Percentiles rank a stretch among this genome's conserved stretches.
Evolutionary conservation across 2,888 invertebrate genomes (phyloP).

Genomic region (Pseudoips prasinana): DNA sequence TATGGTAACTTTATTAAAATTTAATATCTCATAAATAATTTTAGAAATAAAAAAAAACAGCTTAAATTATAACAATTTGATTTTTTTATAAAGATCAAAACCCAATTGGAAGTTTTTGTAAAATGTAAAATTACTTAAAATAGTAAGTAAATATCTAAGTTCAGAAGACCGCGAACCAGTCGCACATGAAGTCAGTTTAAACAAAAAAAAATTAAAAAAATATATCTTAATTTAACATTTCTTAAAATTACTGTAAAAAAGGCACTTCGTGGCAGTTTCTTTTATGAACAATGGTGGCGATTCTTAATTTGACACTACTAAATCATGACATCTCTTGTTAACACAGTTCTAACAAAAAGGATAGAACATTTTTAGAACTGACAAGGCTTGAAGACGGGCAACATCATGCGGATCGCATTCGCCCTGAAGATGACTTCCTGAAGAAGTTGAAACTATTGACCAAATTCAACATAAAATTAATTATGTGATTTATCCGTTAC

Average conservation of each 20-base stretch:
- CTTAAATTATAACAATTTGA: conserved; percentile 54
- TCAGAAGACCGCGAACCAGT: conserved; percentile 69
- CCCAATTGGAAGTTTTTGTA: conserved; percentile 29
- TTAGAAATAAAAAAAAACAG: conserved; percentile 61
- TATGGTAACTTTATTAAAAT: conserved; percentile 78
- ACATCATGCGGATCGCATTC: no score
- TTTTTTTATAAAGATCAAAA: conserved; percentile 34
- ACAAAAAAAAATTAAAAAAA: conserved; percentile 35
- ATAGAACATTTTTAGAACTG: no score
- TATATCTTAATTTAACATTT: conserved; percentile 43
- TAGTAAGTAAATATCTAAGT: conserved; percentile 46
- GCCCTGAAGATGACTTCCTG: no score
- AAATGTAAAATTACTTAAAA: conserved; percentile 35
- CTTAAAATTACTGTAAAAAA: conserved; percentile 64
- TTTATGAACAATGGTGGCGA: conserved; percentile 46
- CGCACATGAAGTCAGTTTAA: conserved; percentile 49
- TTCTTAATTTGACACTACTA: conserved; percentile 44
- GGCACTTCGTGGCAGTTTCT: conserved; percentile 80
- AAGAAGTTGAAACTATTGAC: no score
- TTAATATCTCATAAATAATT: conserved; percentile 74
- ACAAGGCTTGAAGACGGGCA: no score
- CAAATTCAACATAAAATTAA: no score
- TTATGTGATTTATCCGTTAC: no score
- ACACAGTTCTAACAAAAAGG: no score
- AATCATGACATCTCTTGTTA: no score